These are phyloP conservation scores for Drosophila tsacasi DNA, from an alignment of 1,140 invertebrate species.

Conservation along the genomic window DNA sequence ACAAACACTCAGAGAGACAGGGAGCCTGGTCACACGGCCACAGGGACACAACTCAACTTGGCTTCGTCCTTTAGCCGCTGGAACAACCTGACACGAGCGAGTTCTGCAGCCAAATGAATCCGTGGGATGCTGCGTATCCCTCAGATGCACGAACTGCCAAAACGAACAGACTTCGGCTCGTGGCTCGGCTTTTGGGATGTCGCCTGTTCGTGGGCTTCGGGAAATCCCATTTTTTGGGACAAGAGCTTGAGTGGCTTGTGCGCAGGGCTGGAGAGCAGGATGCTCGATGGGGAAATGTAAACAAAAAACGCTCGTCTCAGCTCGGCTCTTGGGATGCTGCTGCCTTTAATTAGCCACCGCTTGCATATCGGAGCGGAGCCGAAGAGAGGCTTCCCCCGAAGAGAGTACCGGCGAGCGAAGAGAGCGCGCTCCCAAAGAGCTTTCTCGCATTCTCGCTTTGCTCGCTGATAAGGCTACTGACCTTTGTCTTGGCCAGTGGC, in stretches of 20 bases:
- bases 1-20: not conserved
- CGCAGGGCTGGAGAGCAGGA: constrained; percentile 25
- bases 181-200: not conserved
- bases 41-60: not conserved
- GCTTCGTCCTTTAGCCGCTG: constrained; percentile 15
- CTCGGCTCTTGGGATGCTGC: constrained; percentile 59
- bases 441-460: constrained; percentile 25
- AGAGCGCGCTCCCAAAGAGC: constrained; percentile 22
- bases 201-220: not conserved
- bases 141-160: constrained; percentile 22
- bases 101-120: constrained; percentile 84
- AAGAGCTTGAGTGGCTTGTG: constrained; percentile 6
- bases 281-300: constrained; percentile 70
- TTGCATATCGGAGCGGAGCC: constrained; percentile 67
- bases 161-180: constrained; percentile 9
- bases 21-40: constrained; percentile 9
- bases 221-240: constrained; percentile 22
- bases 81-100: constrained; percentile 80
- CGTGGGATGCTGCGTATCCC: constrained; percentile 73
- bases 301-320: constrained; percentile 46
- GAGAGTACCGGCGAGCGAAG: constrained; percentile 21
- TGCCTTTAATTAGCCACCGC: constrained; percentile 82
- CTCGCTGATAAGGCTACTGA: constrained; percentile 79
- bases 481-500: constrained; percentile 72
- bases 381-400: constrained; percentile 25